Conservation (phyloP, 2,113 vertebrate species). For the Toxotes chatareus region DNA sequence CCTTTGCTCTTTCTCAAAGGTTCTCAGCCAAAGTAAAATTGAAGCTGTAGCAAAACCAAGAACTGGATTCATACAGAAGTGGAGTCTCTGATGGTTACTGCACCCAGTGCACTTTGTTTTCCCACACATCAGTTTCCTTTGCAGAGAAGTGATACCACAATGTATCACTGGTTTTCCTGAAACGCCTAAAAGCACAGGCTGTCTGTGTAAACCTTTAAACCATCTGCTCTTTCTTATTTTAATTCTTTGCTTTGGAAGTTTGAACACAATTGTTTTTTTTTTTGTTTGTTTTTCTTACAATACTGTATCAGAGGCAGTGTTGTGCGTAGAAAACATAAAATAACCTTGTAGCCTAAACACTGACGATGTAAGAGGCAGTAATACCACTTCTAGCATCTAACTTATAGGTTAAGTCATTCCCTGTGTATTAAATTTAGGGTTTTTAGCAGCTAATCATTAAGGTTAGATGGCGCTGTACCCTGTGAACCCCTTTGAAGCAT, state of each 20-base stretch:
- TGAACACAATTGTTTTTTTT: too few species aligned
- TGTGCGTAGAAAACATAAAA: neutral
- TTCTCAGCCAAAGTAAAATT: conserved; percentile 25
- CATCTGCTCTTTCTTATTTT: neutral
- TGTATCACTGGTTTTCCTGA: neutral
- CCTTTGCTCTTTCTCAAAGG: conserved; percentile 35
- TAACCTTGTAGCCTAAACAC: neutral
- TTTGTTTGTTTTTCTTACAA: neutral
- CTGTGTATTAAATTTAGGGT: too few species aligned
- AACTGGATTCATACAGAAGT: conserved; percentile 56
- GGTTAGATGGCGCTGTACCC: too few species aligned
- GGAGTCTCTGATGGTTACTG: neutral
- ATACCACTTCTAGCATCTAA: neutral
- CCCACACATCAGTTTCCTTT: neutral
- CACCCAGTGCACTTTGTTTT: neutral
- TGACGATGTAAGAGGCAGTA: neutral
- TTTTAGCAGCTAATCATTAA: too few species aligned
- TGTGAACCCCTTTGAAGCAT: too few species aligned
- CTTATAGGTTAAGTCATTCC: too few species aligned
- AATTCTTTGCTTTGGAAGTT: neutral
- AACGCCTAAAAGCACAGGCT: neutral
- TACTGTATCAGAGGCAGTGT: neutral
- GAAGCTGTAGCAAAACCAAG: conserved; percentile 56
- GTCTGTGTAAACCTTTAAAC: neutral
- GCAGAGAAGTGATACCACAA: neutral